These are phyloP conservation scores for Argynnis bischoffii DNA, from an alignment of 2,888 invertebrate genomes.

Conservation along the genomic window DNA sequence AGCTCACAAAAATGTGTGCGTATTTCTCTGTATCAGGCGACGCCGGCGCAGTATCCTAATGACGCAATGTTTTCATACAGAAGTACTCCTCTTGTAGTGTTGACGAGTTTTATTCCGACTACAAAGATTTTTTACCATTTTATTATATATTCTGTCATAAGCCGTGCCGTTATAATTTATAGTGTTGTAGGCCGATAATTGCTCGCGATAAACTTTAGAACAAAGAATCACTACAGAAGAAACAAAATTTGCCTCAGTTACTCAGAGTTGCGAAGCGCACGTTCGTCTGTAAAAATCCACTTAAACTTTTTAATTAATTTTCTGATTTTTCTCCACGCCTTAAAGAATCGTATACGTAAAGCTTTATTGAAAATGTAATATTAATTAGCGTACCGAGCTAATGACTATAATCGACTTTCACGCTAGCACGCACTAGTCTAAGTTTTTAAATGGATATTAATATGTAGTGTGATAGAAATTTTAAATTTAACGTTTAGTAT, in stretches of 20 bases:
- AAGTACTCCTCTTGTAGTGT: conserved; percentile 12
- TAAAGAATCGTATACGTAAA: conserved; percentile 63
- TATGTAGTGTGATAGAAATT: neutral
- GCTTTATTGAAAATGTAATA: conserved; percentile 77
- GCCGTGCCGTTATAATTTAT: neutral
- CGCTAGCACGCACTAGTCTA: conserved; percentile 50
- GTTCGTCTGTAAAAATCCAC: conserved; percentile 78
- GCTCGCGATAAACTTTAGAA: neutral
- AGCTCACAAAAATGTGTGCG: conserved; percentile 75
- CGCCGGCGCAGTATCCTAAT: conserved; percentile 44
- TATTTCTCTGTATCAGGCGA: conserved; percentile 53
- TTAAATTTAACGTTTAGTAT: neutral
- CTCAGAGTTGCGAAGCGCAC: conserved; percentile 64
- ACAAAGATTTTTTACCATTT: too few relatives aligned
- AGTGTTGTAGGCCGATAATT: conserved; percentile 4
- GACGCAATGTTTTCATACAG: conserved; percentile 25
- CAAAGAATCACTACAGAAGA: conserved; percentile 48
- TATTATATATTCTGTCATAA: too few relatives aligned
- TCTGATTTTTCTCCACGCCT: conserved; percentile 69
- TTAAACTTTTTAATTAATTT: conserved; percentile 82
- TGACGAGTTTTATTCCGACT: neutral
- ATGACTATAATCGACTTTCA: conserved; percentile 71
- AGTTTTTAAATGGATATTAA: neutral
- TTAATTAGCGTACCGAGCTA: conserved; percentile 73
- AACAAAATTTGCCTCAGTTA: conserved; percentile 72